phyloP scores from a whole-genome alignment of 2,888 invertebrate species.

The Netelia virgata region DNA sequence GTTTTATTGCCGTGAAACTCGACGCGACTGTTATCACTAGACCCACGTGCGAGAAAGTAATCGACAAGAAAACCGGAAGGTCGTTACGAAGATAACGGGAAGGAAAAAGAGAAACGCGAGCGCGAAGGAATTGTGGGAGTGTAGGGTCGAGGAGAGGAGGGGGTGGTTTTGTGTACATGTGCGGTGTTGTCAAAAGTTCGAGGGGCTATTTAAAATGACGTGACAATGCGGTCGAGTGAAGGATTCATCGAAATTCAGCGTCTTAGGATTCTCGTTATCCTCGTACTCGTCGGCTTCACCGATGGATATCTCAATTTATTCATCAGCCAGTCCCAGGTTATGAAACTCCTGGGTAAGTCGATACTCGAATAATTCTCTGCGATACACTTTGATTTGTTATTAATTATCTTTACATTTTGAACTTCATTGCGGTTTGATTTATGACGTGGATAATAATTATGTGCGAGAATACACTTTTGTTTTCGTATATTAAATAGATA shows the following conservation, averaged over 20 bases:
- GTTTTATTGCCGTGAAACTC: constrained; percentile 52
- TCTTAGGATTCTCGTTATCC: constrained; percentile 79
- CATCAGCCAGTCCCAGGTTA: constrained; percentile 92
- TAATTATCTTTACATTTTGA: neutral
- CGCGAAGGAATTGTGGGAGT: constrained; percentile 50
- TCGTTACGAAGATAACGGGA: constrained; percentile 9
- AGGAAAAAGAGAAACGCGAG: constrained; percentile 29
- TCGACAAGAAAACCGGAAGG: neutral
- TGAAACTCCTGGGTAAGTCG: constrained; percentile 91
- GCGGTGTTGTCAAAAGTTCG: constrained; percentile 30
- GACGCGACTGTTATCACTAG: constrained; percentile 47
- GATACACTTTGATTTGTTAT: neutral
- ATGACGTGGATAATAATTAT: too few relatives aligned
- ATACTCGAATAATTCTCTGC: neutral
- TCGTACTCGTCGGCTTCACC: constrained; percentile 84
- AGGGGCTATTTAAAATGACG: constrained; percentile 73
- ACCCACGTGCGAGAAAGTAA: constrained; percentile 36
- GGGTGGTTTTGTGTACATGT: constrained; percentile 56
- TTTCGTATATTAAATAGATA: too few relatives aligned
- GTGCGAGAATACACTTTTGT: too few relatives aligned
- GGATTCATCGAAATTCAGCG: constrained; percentile 82
- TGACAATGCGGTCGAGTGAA: constrained; percentile 83
- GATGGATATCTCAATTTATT: constrained; percentile 92
- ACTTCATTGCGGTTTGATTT: too few relatives aligned
- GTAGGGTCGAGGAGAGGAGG: constrained; percentile 54